Evolutionary conservation across 2,888 invertebrate species (phyloP).

Genomic region (Callosobruchus maculatus): DNA sequence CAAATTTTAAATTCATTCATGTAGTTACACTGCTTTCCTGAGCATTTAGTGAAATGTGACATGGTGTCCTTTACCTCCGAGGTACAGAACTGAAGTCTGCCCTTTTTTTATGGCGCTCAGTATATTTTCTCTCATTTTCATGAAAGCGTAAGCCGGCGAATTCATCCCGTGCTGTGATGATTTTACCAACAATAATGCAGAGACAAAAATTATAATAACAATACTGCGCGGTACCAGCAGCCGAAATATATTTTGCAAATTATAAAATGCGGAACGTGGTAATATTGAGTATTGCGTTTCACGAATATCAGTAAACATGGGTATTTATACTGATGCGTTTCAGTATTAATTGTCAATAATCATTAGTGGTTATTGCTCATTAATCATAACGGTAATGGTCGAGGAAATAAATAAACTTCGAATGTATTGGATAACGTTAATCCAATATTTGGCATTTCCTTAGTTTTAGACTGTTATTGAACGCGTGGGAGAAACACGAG

Average conservation of each 20-base stretch:
- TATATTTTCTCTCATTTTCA: neutral
- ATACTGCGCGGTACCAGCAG: neutral
- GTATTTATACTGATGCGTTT: neutral
- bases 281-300: neutral
- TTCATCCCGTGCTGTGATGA: neutral
- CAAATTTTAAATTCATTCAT: too few species aligned
- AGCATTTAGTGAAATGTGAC: too few species aligned
- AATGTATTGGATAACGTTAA: too few species aligned
- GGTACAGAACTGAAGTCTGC: too few species aligned
- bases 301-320: neutral
- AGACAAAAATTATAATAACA: neutral
- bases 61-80: too few species aligned
- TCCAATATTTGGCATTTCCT: too few species aligned
- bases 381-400: neutral
- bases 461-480: too few species aligned
- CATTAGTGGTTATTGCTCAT: neutral
- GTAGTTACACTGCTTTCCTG: too few species aligned
- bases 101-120: neutral
- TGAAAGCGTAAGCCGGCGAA: neutral
- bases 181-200: neutral
- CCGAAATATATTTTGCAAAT: neutral
- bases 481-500: too few species aligned
- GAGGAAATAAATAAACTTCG: neutral
- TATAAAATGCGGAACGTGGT: neutral
- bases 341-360: neutral